Evolutionary conservation across 2,797 vertebrate species (phyloP).

Genomic region (Enteromius treurensis): DNA sequence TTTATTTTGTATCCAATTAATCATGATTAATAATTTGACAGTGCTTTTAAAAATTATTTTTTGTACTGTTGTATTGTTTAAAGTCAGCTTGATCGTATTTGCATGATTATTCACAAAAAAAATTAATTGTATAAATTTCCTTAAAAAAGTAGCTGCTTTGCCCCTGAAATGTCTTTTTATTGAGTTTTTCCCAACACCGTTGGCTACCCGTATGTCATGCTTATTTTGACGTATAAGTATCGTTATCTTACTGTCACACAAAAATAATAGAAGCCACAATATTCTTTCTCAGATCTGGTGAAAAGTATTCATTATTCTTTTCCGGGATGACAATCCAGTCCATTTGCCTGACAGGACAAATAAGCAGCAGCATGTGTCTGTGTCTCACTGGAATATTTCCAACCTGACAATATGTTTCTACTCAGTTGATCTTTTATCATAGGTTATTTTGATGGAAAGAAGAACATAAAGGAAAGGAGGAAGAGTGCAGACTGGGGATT

Average conservation of each 20-base stretch:
- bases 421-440: conserved; percentile 54
- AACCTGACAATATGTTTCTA: conserved; percentile 33
- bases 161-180: not conserved
- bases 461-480: conserved; percentile 54
- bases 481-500: conserved; percentile 29
- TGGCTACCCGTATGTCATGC: not conserved
- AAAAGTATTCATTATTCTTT: conserved; percentile 27
- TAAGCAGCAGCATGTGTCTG: conserved; percentile 26
- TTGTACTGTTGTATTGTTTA: no score
- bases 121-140: no score
- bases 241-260: not conserved
- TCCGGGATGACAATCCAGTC: conserved; percentile 5
- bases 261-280: conserved; percentile 7
- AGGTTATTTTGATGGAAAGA: conserved; percentile 57
- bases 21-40: no score
- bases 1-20: no score
- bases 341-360: conserved; percentile 10
- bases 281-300: conserved; percentile 18
- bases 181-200: not conserved
- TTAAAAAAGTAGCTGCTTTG: not conserved
- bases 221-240: not conserved
- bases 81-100: no score
- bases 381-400: conserved; percentile 18
- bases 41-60: not conserved
- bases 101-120: no score